Evolutionary conservation across 2,888 invertebrate species (phyloP).

Genomic region (Platycheirus rosarum): DNA sequence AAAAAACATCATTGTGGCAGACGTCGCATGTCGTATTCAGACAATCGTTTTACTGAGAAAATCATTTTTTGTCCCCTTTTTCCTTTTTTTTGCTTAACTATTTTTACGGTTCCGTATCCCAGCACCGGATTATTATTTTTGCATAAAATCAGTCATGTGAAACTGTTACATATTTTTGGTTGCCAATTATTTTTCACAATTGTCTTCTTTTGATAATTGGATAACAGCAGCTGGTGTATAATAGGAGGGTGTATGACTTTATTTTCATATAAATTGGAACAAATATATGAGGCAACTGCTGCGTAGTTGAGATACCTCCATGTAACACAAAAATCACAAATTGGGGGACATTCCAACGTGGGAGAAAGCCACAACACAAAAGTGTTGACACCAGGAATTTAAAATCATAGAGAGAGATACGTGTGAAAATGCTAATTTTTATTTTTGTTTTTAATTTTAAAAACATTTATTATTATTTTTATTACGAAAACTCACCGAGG

Average conservation of each 20-base stretch:
- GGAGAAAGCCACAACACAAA: too few species aligned
- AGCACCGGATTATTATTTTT: slow-evolving; percentile 59
- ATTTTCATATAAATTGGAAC: slow-evolving; percentile 12
- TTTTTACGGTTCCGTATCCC: slow-evolving; percentile 16
- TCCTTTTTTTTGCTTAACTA: slow-evolving; percentile 3
- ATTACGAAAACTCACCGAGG: too few species aligned
- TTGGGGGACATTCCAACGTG: too few species aligned
- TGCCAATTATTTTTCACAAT: slow-evolving; percentile 25
- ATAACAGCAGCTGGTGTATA: not conserved
- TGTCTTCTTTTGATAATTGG: slow-evolving; percentile 7
- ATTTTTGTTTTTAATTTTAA: too few species aligned
- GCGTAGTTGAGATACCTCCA: too few species aligned
- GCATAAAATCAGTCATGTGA: slow-evolving; percentile 54
- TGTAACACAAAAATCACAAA: too few species aligned
- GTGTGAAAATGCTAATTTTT: too few species aligned
- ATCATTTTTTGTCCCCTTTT: not conserved
- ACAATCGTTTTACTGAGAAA: not conserved
- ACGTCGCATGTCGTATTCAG: slow-evolving; percentile 4
- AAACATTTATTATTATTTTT: too few species aligned
- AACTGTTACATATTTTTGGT: slow-evolving; percentile 39
- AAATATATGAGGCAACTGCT: too few species aligned
- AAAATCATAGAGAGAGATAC: too few species aligned
- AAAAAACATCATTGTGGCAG: not conserved
- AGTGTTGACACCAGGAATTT: too few species aligned
- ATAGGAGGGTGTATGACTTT: slow-evolving; percentile 2